Evolutionary conservation across 2,113 vertebrate genomes (phyloP), one percentile per base, ranked within the genome.

Genomic region (Phrynosoma platyrhinos): DNA sequence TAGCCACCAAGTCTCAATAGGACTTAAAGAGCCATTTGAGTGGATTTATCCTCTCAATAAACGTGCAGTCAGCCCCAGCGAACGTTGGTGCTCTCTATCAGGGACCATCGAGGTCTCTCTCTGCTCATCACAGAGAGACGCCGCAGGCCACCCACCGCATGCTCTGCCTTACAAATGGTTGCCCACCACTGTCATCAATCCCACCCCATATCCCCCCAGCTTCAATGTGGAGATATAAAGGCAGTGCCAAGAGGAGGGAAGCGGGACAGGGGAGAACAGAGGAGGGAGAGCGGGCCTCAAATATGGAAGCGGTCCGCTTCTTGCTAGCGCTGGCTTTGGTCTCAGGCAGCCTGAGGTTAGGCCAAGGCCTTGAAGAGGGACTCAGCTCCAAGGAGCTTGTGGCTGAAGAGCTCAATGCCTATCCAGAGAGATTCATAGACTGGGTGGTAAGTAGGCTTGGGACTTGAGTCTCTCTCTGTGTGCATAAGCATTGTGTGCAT

Each of bases 241-340:
- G 81, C 55, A 23, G 25, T 69, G 47, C 53, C 74, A 71, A 32
- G 47, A 76, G n/a, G 27, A 68, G 75, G 66, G 64, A 66, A 47
- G 88, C 40, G 42, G n/a, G 52, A 42, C 32, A 30, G 69, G 27
- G 13, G 75, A 78, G 2, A 27, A 7, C 58, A 27, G 71, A 5
- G 77, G 4, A 0, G 68, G 66, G 25, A 32, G 9, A 23, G 30
- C 42, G 21, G 7, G 30, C 42, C 79, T 82, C 76, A 89, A 74
- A 92, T 69, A 92, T 93, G 92, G 84, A 88, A 9, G 5, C 86
- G 95, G 1, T 86, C 96, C 97, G 95, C 36, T 91, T 93, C 84
- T 91, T 95, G 53, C 94, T 95, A 82, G 82, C 97, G 55, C 92
- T 97, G 85, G 94, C 92, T 8, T 86, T 97, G 81, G 76, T 97